Evolutionary conservation across 2,888 invertebrate genomes (phyloP), one percentile per base, ranked within the genome.

Genomic region (Chorisops tibialis): DNA sequence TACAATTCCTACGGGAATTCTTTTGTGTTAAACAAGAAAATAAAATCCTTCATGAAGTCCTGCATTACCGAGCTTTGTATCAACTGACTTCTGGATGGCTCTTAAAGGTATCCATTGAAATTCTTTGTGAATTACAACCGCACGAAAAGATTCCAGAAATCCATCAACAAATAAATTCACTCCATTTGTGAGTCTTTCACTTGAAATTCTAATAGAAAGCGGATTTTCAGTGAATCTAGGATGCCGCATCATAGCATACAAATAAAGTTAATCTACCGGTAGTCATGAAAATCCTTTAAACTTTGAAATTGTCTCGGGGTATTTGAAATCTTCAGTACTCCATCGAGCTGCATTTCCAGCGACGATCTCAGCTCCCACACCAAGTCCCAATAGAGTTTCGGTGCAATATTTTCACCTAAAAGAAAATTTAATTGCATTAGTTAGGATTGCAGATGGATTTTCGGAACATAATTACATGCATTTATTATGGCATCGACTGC

Each of bases 341-440:
- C 38, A 19, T 19, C 38, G 11, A 52, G 18, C 21, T 39, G 37
- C 3, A 12, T 21, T 12, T 38, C 52, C 2, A 52, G 12, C 2
- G 52, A 52, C 22, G 39, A 14, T 14, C 21, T 37, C 6, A 52
- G 21, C n/a, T 52, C 52, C 52, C 52, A 52, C n/a, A 3, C 4
- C 16, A 52, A 39, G 19, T 52, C 52, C 52, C 52, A 52, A 19
- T 52, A 52, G 19, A 52, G 22, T 21, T 52, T 52, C 12, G 52
- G 38, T 9, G 52, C 52, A 21, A 38, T 52, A 21, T 52, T 18
- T 19, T 19, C 18, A 38, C 52, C 52, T 52, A 12, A 2, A 19
- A 52, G 19, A 38, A 9, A 19, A 52, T 22, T 22, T 22, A 48
- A 45, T n/a, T n/a, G n/a, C n/a, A n/a, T n/a, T n/a, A n/a, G n/a